phyloP scores from a whole-genome alignment of 2,888 invertebrate species.

The Troilus luridus region DNA sequence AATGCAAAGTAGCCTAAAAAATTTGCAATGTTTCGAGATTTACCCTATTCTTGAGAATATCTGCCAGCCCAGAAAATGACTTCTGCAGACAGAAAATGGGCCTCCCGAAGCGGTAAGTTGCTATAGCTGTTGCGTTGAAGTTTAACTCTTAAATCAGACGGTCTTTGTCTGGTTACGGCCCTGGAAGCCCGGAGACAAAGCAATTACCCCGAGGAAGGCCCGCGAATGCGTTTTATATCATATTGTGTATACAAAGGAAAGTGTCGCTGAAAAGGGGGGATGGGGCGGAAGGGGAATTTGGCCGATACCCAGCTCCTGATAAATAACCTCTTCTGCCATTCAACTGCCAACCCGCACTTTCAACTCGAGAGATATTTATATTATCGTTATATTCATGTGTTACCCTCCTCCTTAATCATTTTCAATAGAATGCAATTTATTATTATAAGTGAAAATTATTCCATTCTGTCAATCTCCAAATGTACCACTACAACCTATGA shows the following conservation, averaged over 20 bases:
- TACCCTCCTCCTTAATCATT: background rate
- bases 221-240: conserved; percentile 28
- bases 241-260: conserved; percentile 38
- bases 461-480: background rate
- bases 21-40: background rate
- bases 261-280: background rate
- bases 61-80: background rate
- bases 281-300: conserved; percentile 23
- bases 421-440: background rate
- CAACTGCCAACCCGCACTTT: background rate
- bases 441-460: background rate
- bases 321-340: conserved; percentile 35
- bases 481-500: no score
- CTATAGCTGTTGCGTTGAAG: background rate
- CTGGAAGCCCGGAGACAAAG: background rate
- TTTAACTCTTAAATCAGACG: conserved; percentile 4
- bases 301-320: conserved; percentile 34
- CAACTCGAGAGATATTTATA: background rate
- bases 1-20: no score
- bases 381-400: background rate
- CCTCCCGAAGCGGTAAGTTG: no score
- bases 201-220: background rate
- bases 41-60: background rate
- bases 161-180: background rate
- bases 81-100: no score